Evolutionary conservation across 2,888 invertebrate species (phyloP), one percentile per base, ranked within the genome.

Genomic region (Tortrix viridana): DNA sequence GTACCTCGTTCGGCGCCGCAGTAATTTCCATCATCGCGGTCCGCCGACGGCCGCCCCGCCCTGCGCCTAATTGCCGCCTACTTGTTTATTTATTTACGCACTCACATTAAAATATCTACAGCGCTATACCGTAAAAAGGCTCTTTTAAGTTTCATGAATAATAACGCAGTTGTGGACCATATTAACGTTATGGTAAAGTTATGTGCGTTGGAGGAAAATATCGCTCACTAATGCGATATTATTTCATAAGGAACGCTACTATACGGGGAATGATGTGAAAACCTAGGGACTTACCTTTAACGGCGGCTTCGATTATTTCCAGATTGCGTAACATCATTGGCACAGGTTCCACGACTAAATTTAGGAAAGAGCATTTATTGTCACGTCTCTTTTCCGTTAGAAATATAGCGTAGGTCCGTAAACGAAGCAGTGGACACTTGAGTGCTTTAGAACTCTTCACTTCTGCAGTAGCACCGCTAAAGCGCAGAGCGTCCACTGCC

Each of bases 381-480:
- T 70, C 69, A 26, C 67, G 68, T 48, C 70, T 77, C 66, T 72
- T 82, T 64, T 86, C 86, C 61, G 86, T 85, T 48, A 90, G 74
- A 74, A 90, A 90, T 72, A 91, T 85, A 14, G 86, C 89, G 66
- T 88, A 90, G 18, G 80, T 85, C 19, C 85, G 81, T 62, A 85
- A 73, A 41, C 88, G 82, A 67, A 89, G 55, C 49, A 82, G 75
- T 41, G 75, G 74, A 70, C 90, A 90, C 67, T 74, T 69, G 22
- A 77, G 71, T 52, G 66, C 67, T 56, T 67, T 67, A 19, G 77
- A 74, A 73, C 82, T 83, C 64, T 85, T 77, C 60, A 89, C 88
- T 60, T 85, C 73, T 71, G 90, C 77, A 65, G 85, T 84, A 7
- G 86, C 86, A 60, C 86, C 86, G 65, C 83, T 85, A 65, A 88